These are phyloP conservation scores for Fregetta grallaria DNA, from an alignment of 2,113 vertebrate species.

Conservation along the genomic window DNA sequence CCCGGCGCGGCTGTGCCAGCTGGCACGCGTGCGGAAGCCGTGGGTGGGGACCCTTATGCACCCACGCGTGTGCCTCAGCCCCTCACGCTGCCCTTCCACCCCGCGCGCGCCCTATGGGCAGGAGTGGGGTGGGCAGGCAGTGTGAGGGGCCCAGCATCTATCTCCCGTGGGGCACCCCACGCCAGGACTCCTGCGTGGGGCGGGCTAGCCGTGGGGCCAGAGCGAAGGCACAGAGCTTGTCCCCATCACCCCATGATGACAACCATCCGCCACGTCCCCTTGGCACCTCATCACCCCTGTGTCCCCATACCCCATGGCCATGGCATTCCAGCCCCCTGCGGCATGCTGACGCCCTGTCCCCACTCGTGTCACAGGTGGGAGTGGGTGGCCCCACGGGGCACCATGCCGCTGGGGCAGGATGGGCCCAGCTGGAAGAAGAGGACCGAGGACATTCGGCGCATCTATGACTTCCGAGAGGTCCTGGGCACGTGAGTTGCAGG, in stretches of 20 bases:
- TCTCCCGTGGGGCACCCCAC: not conserved
- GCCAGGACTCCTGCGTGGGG: not conserved
- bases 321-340: not conserved
- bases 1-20: not conserved
- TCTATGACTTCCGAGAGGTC: conserved; percentile 81
- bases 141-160: not conserved
- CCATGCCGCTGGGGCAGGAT: conserved; percentile 77
- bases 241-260: not conserved
- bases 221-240: not conserved
- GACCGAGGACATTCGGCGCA: conserved; percentile 72
- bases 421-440: conserved; percentile 78
- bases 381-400: not conserved
- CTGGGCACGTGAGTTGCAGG: conserved; percentile 78
- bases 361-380: not conserved
- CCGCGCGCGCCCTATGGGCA: not conserved
- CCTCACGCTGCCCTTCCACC: not conserved
- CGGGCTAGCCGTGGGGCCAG: no score
- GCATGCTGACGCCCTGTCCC: not conserved
- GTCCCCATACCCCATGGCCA: not conserved
- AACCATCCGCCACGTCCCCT: not conserved
- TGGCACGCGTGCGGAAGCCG: not conserved
- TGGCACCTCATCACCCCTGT: no score
- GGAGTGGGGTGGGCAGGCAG: not conserved
- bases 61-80: not conserved
- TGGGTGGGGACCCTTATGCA: not conserved